Evolutionary conservation across 2,113 vertebrate species (phyloP), one percentile per base, ranked within the genome.

Genomic region (Megaceryle maxima): DNA sequence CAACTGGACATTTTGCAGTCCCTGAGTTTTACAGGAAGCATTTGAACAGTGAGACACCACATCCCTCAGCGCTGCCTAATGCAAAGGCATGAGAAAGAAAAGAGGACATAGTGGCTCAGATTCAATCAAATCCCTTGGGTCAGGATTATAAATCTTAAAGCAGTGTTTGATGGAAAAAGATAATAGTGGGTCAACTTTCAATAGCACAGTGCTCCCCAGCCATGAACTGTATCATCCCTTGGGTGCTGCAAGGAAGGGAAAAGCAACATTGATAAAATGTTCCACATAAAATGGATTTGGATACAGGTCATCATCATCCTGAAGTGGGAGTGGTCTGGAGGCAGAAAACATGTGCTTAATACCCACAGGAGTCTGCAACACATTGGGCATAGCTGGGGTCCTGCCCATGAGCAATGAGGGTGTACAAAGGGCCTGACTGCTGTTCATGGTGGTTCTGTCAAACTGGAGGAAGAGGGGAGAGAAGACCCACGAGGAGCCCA

Each of bases 191-290:
- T 79, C 6, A 4, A 20, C 75, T 90, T 76, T 41, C 59, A 66
- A 22, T 12, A 90, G 44, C 62, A 76, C n/a, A 57, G 26, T 85
- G 55, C 5, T 8, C 35, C 39, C 25, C 20, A 66, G 63, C 41
- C 55, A 48, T 3, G 5, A 59, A 26, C 24, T 22, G 35, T 25
- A 22, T 63, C 63, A 48, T 64, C 46, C 51, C 19, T 25, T 50
- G 66, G 39, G 76, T 53, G 53, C 37, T 83, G 64, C 64, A 44
- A 8, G 10, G 28, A 68, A 86, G 20, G 15, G 37, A 46, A 95
- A 64, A 77, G 6, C 33, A 25, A 6, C 0, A 0, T 16, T 57
- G 44, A 33, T 19, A 35, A 0, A 2, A 3, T 13, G 10, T 16
- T 83, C 51, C 28, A 55, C 24, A 21, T 41, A 44, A 77, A 88